Conservation (phyloP, 2,797 vertebrate species). For the Ptychadena robeensis region DNA sequence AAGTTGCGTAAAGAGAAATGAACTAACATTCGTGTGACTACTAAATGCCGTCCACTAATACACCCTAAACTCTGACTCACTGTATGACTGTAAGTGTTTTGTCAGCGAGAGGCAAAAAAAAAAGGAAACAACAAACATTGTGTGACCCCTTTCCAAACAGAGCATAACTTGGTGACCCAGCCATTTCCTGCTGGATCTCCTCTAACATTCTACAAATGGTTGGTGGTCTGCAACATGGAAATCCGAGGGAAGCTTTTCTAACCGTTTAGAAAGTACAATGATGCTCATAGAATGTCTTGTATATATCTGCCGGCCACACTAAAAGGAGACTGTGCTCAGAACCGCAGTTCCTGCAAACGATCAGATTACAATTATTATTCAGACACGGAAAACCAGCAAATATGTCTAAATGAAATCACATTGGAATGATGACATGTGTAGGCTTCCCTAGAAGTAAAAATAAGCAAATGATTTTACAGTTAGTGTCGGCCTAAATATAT, state of each 20-base stretch:
- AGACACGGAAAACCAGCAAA: slow-evolving; percentile 70
- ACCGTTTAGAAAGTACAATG: slow-evolving; percentile 64
- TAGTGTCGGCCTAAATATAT: slow-evolving; percentile 60
- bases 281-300: slow-evolving; percentile 68
- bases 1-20: background rate
- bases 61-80: slow-evolving; percentile 18
- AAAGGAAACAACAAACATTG: slow-evolving; percentile 41
- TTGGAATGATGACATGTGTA: slow-evolving; percentile 68
- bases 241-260: slow-evolving; percentile 36
- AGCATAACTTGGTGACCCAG: slow-evolving; percentile 36
- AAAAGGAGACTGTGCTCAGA: slow-evolving; percentile 66
- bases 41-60: background rate
- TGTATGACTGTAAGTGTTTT: slow-evolving; percentile 23
- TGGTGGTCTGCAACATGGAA: slow-evolving; percentile 49
- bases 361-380: slow-evolving; percentile 73
- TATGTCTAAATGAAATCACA: slow-evolving; percentile 71
- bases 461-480: slow-evolving; percentile 70
- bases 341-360: slow-evolving; percentile 68
- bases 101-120: slow-evolving; percentile 21
- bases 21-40: background rate
- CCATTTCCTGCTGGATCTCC: slow-evolving; percentile 46
- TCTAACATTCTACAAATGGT: slow-evolving; percentile 42
- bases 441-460: slow-evolving; percentile 71
- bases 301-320: slow-evolving; percentile 68
- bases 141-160: slow-evolving; percentile 28